These are phyloP conservation scores for Ashinkailepas kermadecensis DNA, from an alignment of 2,888 invertebrate species.

Conservation along the genomic window DNA sequence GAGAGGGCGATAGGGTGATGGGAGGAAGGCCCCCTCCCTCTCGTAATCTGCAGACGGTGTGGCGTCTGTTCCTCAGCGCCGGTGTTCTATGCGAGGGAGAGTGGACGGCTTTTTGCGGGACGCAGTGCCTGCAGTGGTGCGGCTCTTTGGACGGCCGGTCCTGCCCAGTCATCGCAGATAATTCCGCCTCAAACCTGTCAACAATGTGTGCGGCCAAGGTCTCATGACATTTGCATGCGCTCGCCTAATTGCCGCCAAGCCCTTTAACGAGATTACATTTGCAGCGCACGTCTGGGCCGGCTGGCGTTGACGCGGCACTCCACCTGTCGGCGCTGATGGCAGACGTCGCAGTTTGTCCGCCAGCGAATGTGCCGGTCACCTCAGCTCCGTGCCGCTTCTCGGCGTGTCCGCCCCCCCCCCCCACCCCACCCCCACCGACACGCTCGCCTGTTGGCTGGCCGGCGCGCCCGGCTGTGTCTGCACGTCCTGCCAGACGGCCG, in stretches of 20 bases:
- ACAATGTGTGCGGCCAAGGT: neutral
- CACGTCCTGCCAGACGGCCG: neutral
- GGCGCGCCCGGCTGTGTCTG: too few species aligned
- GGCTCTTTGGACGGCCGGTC: neutral
- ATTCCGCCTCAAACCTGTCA: slow-evolving; percentile 17
- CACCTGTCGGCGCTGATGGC: too few species aligned
- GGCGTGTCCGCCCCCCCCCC: slow-evolving; percentile 15
- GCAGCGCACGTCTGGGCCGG: neutral
- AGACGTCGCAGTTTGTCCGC: slow-evolving; percentile 29
- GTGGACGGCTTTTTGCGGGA: too few species aligned
- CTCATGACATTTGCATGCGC: slow-evolving; percentile 17
- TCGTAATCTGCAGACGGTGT: neutral
- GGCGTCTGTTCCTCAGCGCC: neutral
- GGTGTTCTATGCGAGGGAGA: neutral
- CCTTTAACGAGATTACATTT: slow-evolving; percentile 17
- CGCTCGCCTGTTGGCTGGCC: too few species aligned
- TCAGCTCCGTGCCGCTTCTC: slow-evolving; percentile 35
- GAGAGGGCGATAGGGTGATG: slow-evolving; percentile 34
- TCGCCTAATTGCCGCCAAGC: slow-evolving; percentile 4
- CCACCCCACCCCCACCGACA: neutral
- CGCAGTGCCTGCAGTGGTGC: too few species aligned
- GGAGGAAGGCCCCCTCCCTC: slow-evolving; percentile 24
- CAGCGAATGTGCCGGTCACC: slow-evolving; percentile 34
- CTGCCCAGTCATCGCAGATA: slow-evolving; percentile 22
- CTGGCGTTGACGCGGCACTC: too few species aligned